phyloP scores from a whole-genome alignment of 2,113 vertebrate genomes.

The Octodon degus region DNA sequence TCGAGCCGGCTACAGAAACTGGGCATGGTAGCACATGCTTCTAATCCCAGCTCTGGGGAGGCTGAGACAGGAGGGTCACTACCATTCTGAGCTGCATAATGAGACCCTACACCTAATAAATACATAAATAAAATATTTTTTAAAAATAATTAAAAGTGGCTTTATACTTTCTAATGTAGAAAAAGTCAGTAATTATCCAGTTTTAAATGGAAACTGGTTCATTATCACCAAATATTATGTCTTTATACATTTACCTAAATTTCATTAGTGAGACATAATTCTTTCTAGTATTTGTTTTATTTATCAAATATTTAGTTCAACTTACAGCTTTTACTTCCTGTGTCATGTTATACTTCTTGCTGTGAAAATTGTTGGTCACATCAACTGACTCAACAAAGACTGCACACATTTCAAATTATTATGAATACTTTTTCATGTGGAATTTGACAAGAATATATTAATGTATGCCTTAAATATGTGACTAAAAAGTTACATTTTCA shows the following conservation, averaged over 20 bases:
- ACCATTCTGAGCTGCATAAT: too few species aligned
- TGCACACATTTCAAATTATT: not conserved
- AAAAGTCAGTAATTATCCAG: not conserved
- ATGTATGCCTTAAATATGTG: not conserved
- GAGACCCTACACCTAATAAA: too few species aligned
- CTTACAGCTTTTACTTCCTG: not conserved
- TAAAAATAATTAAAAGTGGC: not conserved
- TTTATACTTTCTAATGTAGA: not conserved
- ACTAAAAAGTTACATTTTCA: not conserved
- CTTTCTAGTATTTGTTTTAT: not conserved
- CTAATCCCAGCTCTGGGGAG: too few species aligned
- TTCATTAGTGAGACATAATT: not conserved
- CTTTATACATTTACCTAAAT: not conserved
- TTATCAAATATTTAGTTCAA: not conserved
- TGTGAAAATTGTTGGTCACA: not conserved
- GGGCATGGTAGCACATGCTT: too few species aligned
- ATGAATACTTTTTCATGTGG: not conserved
- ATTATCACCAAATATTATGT: not conserved
- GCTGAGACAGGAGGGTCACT: too few species aligned
- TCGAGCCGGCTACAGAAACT: too few species aligned
- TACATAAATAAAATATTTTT: too few species aligned
- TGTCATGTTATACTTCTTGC: not conserved
- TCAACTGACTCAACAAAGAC: not conserved
- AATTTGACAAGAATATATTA: not conserved
- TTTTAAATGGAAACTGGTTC: not conserved